Evolutionary conservation across 2,888 invertebrate genomes (phyloP), one percentile per base, ranked within the genome.

Genomic region (Vesta saturnalis): DNA sequence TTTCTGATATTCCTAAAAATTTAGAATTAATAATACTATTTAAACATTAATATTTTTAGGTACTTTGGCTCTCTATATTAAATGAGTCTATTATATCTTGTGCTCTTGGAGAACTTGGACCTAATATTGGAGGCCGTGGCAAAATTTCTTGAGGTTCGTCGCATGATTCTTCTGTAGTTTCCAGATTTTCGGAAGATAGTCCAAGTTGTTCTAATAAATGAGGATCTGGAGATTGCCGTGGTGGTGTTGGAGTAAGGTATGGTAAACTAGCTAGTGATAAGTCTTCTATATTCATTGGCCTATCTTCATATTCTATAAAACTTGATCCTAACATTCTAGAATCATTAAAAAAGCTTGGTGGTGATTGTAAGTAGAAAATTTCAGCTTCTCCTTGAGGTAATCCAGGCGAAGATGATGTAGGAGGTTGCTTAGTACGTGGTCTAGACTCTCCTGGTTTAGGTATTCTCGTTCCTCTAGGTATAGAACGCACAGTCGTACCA

Each of bases 71-170:
- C 59, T 73, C n/a, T 64, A 72, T 60, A 73, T 58, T 58, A 39
- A 58, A 58, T 1, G 12, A 71, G 14, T 72, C 68, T 12, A 77
- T 65, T 52, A 77, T 74, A 60, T 73, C 71, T 52, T 68, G 67
- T 0, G 72, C 71, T 14, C 55, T 67, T 5, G 68, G 67, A 1
- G 70, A 62, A n/a, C 55, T 63, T 8, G 55, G 19, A 8, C 43
- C 1, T 59, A 73, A 59, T 15, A 57, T 1, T 5, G 56, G 58
- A 1, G 47, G 39, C n/a, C 21, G 39, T 39, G 39, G 10, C 14
- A 14, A 56, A 16, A 39, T 16, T 21, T 39, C 43, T 10, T 64
- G 58, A 12, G 64, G 39, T 39, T 52, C 21, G 5, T 21, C 19
- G 6, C 3, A 5, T 18, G 18, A 3, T 52, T n/a, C 21, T 19